Conservation (phyloP, 2,888 invertebrate species). For the Scaptomyza reducta region DNA sequence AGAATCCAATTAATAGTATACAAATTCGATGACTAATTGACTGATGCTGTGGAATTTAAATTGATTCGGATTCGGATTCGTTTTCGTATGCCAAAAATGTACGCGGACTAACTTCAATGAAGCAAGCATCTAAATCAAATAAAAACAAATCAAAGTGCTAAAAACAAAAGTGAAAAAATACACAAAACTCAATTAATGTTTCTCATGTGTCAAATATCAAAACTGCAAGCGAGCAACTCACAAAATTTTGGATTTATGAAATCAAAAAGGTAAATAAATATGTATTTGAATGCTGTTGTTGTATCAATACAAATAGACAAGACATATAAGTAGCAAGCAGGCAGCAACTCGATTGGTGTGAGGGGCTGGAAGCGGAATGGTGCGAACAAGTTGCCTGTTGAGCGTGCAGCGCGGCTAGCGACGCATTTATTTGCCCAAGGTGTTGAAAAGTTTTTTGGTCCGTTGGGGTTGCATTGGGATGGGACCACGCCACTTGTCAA, state of each 20-base stretch:
- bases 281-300: constrained; percentile 12
- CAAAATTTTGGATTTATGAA: constrained; percentile 72
- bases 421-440: constrained; percentile 72
- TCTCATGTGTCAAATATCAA: constrained; percentile 10
- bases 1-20: constrained; percentile 4
- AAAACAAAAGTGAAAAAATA: constrained; percentile 6
- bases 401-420: constrained; percentile 21
- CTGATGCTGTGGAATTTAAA: constrained; percentile 62
- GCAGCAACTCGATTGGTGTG: constrained; percentile 5
- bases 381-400: background rate
- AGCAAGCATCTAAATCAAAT: constrained; percentile 47
- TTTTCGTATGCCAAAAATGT: constrained; percentile 11
- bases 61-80: constrained; percentile 37
- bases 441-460: constrained; percentile 65
- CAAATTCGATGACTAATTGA: constrained; percentile 69
- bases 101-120: constrained; percentile 40
- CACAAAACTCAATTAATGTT: background rate
- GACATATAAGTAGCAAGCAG: constrained; percentile 21
- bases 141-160: constrained; percentile 47
- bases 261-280: constrained; percentile 65
- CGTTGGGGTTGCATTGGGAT: constrained; percentile 14
- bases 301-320: constrained; percentile 70
- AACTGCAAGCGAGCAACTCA: constrained; percentile 16
- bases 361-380: constrained; percentile 1
- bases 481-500: constrained; percentile 45